Evolutionary conservation across 2,888 invertebrate species (phyloP).

Genomic region (Leucophenga montana): DNA sequence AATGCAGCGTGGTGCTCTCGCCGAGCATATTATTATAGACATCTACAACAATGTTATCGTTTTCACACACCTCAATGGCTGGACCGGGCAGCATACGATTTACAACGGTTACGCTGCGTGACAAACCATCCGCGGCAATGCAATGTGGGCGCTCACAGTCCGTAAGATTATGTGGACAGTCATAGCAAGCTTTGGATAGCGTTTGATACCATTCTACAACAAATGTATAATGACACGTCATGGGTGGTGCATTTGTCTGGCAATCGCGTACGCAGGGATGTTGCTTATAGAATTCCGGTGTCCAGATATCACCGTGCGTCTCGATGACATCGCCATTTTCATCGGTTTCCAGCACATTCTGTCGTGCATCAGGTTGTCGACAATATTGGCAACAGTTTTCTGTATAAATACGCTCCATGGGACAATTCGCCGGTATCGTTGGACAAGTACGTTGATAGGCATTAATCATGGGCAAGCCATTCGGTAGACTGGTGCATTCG

Average conservation of each 20-base stretch:
- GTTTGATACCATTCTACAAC: slow-evolving; percentile 85
- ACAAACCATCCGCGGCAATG: slow-evolving; percentile 86
- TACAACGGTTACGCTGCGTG: slow-evolving; percentile 83
- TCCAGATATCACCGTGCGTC: slow-evolving; percentile 56
- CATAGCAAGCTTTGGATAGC: slow-evolving; percentile 90
- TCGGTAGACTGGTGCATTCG: slow-evolving; percentile 63
- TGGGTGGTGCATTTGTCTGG: slow-evolving; percentile 73
- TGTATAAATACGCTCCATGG: slow-evolving; percentile 55
- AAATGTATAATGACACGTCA: slow-evolving; percentile 79
- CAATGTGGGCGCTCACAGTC: slow-evolving; percentile 88
- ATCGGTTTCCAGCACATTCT: not conserved
- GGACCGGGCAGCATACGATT: slow-evolving; percentile 93
- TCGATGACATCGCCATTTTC: slow-evolving; percentile 32
- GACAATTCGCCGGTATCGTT: slow-evolving; percentile 61
- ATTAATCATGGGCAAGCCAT: slow-evolving; percentile 63
- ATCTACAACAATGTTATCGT: slow-evolving; percentile 88
- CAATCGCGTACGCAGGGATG: slow-evolving; percentile 80
- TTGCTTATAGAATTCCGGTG: slow-evolving; percentile 63
- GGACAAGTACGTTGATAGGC: slow-evolving; percentile 69
- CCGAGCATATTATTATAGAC: slow-evolving; percentile 85
- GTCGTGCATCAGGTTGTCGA: slow-evolving; percentile 26
- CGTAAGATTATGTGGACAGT: slow-evolving; percentile 83
- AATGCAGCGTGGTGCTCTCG: slow-evolving; percentile 90
- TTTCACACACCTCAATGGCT: slow-evolving; percentile 87
- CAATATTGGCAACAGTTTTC: slow-evolving; percentile 70